Percentiles rank a stretch among this genome's conserved stretches.
Conservation (phyloP, 2,113 vertebrate species). For the Bambusicola thoracicus region DNA sequence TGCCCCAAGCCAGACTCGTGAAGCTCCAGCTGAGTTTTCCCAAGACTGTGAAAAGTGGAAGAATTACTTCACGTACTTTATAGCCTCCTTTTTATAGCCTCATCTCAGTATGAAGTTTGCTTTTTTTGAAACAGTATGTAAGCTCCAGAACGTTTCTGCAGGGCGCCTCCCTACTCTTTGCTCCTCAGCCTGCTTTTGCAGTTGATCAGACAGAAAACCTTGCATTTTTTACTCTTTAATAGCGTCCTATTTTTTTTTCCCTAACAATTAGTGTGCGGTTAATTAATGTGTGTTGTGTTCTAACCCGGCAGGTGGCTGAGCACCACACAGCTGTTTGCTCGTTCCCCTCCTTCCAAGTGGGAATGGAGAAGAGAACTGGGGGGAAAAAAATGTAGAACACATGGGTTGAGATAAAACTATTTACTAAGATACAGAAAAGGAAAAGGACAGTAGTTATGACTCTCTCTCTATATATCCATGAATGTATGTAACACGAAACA, state of each 20-base stretch:
- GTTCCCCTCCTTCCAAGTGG: too few relatives aligned
- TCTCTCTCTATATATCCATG: too few relatives aligned
- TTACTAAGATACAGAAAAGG: too few relatives aligned
- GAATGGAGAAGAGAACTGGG: too few relatives aligned
- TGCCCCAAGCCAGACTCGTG: neutral
- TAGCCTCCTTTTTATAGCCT: neutral
- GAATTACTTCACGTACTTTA: neutral
- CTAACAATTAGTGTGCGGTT: neutral
- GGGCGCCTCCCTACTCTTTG: neutral
- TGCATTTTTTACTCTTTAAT: neutral
- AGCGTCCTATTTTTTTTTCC: neutral
- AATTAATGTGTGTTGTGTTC: neutral
- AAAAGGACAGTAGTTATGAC: too few relatives aligned
- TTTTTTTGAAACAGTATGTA: conserved; percentile 10
- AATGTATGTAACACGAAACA: too few relatives aligned
- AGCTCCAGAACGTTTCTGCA: neutral
- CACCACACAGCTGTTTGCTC: too few relatives aligned
- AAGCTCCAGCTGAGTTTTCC: neutral
- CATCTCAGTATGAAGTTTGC: neutral
- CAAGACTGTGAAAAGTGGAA: neutral
- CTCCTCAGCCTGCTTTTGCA: neutral
- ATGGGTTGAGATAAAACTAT: too few relatives aligned
- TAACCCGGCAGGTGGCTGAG: too few relatives aligned
- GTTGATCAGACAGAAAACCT: conserved; percentile 12
- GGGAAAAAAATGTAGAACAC: too few relatives aligned